phyloP scores from a whole-genome alignment of 2,888 invertebrate genomes.

The Linyphia triangularis region DNA sequence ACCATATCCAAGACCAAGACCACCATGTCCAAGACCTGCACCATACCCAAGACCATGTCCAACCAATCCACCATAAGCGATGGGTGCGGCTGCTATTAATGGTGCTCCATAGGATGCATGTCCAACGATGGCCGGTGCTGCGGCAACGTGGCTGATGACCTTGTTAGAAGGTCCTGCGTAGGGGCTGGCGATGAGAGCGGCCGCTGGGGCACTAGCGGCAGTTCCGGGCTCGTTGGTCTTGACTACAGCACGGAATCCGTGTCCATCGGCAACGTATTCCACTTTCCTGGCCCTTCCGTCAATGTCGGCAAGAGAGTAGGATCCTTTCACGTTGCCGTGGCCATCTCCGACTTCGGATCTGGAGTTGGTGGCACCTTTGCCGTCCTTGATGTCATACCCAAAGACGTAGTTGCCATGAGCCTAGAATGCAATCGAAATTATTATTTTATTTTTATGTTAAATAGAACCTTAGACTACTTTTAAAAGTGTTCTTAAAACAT shows the following conservation, averaged over 20 bases:
- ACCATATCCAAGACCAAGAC: background rate
- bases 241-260: conserved; percentile 66
- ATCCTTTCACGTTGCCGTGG: conserved; percentile 72
- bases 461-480: too few relatives aligned
- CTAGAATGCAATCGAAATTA: conserved; percentile 19
- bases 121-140: background rate
- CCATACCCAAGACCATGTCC: conserved; percentile 8
- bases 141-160: conserved; percentile 22
- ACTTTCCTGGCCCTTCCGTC: conserved; percentile 74
- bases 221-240: conserved; percentile 73
- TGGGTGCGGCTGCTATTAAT: conserved; percentile 11
- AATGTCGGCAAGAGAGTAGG: conserved; percentile 73
- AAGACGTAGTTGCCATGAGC: conserved; percentile 68
- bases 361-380: conserved; percentile 72
- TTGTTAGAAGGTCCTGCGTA: conserved; percentile 33
- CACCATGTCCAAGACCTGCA: background rate
- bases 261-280: conserved; percentile 73
- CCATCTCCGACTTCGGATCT: conserved; percentile 73
- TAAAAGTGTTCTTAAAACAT: too few relatives aligned
- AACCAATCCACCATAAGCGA: conserved; percentile 20
- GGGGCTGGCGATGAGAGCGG: conserved; percentile 46
- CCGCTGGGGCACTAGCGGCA: conserved; percentile 56
- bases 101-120: conserved; percentile 3
- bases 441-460: background rate
- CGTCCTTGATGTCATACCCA: conserved; percentile 74